Percentiles rank a stretch among this genome's conserved stretches.
Evolutionary conservation across 2,888 invertebrate genomes (phyloP).

Genomic region (Schrankia costaestrigalis): DNA sequence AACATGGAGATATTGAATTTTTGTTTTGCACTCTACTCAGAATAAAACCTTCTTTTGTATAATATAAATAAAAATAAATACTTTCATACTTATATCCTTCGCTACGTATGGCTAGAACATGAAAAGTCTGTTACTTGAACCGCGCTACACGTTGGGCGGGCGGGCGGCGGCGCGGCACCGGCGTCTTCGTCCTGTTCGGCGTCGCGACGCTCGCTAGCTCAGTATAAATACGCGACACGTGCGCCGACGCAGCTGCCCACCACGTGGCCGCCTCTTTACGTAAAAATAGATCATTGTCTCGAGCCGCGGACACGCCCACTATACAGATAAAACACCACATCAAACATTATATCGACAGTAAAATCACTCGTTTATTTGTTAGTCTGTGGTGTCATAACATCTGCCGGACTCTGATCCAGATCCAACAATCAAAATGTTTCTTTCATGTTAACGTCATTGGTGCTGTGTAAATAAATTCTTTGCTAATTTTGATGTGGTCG

Average conservation of each 20-base stretch:
- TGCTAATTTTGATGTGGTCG: conserved; percentile 34
- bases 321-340: conserved; percentile 76
- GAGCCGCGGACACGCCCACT: conserved; percentile 64
- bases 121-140: neutral
- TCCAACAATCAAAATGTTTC: conserved; percentile 34
- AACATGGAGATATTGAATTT: too few relatives aligned
- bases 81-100: too few relatives aligned
- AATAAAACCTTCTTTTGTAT: too few relatives aligned
- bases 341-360: conserved; percentile 63
- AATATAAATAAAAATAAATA: too few relatives aligned
- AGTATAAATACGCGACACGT: conserved; percentile 76
- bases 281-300: conserved; percentile 79
- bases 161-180: conserved; percentile 52
- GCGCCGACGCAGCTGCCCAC: conserved; percentile 73
- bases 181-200: conserved; percentile 36
- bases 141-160: conserved; percentile 38
- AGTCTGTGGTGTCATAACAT: conserved; percentile 45
- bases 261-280: conserved; percentile 76
- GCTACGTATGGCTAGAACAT: neutral
- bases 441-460: conserved; percentile 41
- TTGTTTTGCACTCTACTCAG: too few relatives aligned
- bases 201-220: conserved; percentile 29
- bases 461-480: conserved; percentile 30
- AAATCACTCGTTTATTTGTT: conserved; percentile 64
- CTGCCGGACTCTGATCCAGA: conserved; percentile 17